Evolutionary conservation across 1,140 invertebrate species (phyloP), one percentile per base, ranked within the genome.

Genomic region (Wasmannia auropunctata): DNA sequence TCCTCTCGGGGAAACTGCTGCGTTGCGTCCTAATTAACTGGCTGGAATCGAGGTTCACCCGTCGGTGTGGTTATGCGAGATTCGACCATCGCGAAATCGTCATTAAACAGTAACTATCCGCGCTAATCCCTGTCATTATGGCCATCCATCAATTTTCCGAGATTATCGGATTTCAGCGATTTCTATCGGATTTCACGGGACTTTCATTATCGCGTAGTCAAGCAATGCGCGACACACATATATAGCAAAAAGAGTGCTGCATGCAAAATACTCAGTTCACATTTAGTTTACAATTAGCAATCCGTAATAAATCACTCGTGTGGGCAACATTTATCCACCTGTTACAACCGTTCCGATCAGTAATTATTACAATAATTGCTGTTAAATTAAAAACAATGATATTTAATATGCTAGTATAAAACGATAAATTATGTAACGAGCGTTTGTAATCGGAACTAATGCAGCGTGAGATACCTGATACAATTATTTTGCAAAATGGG

Each of bases 1-100:
- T 85, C 34, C 86, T 76, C 62, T 87, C 63, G 49, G 74, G 83
- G 69, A 63, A 86, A 70, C 56, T 58, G 62, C 76, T 58, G 56
- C 70, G 85, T 74, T 70, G 76, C 69, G 56, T 60, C 62, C 76
- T 86, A 88, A 88, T 88, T 88, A 86, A 88, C 85, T 67, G 46
- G 56, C 19, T 51, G 34, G 81, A 86, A 88, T 88, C 74, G 87
- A 86, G 58, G 28, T 58, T 72, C 69, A 81, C 40, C 31, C 70
- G 25, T 25, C 6, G 40, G 43, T 19, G 31, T 63, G 43, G 76
- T 81, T 86, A 70, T 63, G 70, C 19, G 62, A 69, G 76, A 65
- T 70, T 70, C 54, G 56, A 16, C 51, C 56, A 86, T 86, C 37
- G 77, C 56, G 49, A 74, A 84, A 86, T 84, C 69, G 60, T 83